Percentiles rank a stretch among this genome's conserved stretches.
Conservation (phyloP, 1,140 invertebrate genomes). For the Drosophila paulistorum region DNA sequence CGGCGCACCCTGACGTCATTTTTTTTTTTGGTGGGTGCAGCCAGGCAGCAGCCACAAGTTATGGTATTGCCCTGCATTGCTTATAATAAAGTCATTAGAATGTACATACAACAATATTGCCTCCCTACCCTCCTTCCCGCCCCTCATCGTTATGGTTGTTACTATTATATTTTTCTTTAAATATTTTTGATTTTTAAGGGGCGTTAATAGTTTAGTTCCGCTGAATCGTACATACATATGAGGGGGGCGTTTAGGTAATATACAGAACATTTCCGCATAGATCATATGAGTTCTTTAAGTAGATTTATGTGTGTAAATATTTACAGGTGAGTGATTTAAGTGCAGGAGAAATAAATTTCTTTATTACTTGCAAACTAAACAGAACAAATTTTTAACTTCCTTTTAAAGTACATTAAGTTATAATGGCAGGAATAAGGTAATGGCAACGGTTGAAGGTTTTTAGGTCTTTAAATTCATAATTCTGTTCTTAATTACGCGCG, state of each 20-base stretch:
- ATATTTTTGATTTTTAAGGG: constrained; percentile 32
- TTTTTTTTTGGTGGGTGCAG: constrained; percentile 66
- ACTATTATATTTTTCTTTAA: not conserved
- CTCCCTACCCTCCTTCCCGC: not conserved
- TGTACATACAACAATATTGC: constrained; percentile 51
- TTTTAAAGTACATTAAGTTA: no score
- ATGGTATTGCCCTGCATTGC: constrained; percentile 66
- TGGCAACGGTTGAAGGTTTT: no score
- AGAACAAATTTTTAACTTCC: no score
- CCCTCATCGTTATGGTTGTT: not conserved
- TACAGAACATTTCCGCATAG: constrained; percentile 60
- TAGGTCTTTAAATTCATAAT: no score
- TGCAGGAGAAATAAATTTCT: not conserved
- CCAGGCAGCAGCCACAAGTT: constrained; percentile 39
- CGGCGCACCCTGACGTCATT: constrained; percentile 77
- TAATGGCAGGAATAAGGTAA: no score
- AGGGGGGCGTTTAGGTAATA: constrained; percentile 16
- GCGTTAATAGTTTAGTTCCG: constrained; percentile 79
- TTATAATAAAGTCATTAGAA: constrained; percentile 81
- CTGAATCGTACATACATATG: constrained; percentile 54
- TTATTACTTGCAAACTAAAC: no score
- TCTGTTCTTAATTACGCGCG: no score
- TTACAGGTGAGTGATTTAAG: not conserved
- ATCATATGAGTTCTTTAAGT: constrained; percentile 34
- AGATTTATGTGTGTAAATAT: not conserved